Evolutionary conservation across 2,113 vertebrate species (phyloP).

Genomic region (Lutjanus erythropterus): DNA sequence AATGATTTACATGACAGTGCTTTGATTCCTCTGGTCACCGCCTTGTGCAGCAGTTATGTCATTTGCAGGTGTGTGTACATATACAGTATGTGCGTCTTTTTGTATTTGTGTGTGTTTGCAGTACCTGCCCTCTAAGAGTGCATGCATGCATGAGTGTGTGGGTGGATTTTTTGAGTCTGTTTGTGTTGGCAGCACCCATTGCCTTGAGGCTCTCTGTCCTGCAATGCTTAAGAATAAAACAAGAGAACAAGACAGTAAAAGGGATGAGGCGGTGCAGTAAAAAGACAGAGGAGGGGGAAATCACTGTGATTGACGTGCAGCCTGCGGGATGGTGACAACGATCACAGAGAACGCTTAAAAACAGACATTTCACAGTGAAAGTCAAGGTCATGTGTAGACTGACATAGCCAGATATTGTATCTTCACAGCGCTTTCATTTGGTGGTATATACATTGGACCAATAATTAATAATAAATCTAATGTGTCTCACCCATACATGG

Average conservation of each 20-base stretch:
- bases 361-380: conserved; percentile 3
- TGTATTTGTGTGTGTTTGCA: neutral
- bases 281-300: conserved; percentile 12
- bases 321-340: conserved; percentile 8
- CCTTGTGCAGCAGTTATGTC: neutral
- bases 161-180: neutral
- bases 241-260: conserved; percentile 43
- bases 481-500: too few species aligned
- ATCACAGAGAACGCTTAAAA: conserved; percentile 16
- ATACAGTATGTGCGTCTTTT: neutral
- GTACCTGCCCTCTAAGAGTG: neutral
- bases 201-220: conserved; percentile 18
- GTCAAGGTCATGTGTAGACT: conserved; percentile 32
- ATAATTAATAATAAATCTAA: too few species aligned
- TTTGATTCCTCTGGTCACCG: neutral
- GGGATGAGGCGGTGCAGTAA: conserved; percentile 18
- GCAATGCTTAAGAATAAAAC: conserved; percentile 24
- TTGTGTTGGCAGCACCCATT: neutral
- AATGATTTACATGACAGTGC: neutral
- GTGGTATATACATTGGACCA: too few species aligned
- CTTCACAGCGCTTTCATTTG: too few species aligned
- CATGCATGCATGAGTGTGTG: neutral
- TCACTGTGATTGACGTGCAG: conserved; percentile 12
- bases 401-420: too few species aligned
- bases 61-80: neutral